These are phyloP conservation scores for Heteractis magnifica DNA, from an alignment of 92 coral and sea anemone genomes.

Conservation along the genomic window DNA sequence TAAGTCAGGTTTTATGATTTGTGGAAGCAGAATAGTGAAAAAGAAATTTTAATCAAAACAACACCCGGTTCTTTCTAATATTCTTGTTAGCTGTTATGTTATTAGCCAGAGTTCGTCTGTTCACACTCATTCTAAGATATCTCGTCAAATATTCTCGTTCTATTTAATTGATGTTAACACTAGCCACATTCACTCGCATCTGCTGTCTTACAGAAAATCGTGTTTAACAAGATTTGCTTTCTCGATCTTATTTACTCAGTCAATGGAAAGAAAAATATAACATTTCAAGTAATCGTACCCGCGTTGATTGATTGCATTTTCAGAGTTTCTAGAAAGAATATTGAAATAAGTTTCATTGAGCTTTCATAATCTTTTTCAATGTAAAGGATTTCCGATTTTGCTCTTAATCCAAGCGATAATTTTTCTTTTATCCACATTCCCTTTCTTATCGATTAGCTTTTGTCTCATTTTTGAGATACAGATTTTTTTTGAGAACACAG, in stretches of 20 bases:
- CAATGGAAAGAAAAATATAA: constrained; percentile 20
- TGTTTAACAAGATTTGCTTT: constrained; percentile 7
- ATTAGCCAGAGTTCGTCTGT: constrained; percentile 20
- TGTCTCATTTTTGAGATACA: constrained; percentile 1
- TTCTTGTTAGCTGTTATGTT: constrained; percentile 14
- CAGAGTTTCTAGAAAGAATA: constrained; percentile 20
- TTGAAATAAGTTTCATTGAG: constrained; percentile 9
- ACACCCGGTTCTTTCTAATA: neutral
- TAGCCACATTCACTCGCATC: constrained; percentile 15
- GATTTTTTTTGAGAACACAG: neutral
- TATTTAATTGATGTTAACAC: constrained; percentile 32
- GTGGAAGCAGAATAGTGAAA: constrained; percentile 9
- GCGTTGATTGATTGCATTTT: constrained; percentile 15
- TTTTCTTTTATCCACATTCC: constrained; percentile 2
- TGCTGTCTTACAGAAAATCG: constrained; percentile 10
- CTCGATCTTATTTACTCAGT: constrained; percentile 12
- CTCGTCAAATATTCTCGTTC: constrained; percentile 13
- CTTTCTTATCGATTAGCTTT: constrained; percentile 2
- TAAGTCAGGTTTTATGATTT: neutral
- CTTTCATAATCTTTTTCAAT: constrained; percentile 12
- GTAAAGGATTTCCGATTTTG: constrained; percentile 17
- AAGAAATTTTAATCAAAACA: constrained; percentile 13
- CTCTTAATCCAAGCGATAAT: constrained; percentile 12
- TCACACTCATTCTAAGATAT: constrained; percentile 14
- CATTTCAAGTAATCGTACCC: neutral